phyloP scores from a whole-genome alignment of 92 coral and sea anemone genomes.

The Metridium senile region DNA sequence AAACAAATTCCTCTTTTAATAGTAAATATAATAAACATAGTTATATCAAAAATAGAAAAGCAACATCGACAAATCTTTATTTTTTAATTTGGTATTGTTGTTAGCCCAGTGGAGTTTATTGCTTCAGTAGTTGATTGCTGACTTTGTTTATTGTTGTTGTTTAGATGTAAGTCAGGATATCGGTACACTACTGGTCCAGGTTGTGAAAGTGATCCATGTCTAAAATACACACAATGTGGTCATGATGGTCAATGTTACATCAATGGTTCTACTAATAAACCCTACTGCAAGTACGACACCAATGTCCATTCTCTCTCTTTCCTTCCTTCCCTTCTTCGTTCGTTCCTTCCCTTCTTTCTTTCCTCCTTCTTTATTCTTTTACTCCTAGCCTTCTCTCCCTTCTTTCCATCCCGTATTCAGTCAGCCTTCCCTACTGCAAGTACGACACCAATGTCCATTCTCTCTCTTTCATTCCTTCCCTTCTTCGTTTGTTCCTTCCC shows the following conservation, averaged over 20 bases:
- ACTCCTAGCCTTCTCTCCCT: not conserved
- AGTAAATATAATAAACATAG: too few species aligned
- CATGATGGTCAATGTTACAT: constrained; percentile 38
- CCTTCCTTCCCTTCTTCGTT: not conserved
- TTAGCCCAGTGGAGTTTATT: not conserved
- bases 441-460: not conserved
- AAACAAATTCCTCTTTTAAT: too few species aligned
- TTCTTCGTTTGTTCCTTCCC: not conserved
- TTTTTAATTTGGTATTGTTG: not conserved
- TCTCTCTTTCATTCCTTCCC: not conserved
- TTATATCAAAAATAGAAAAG: too few species aligned
- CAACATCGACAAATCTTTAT: too few species aligned
- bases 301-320: not conserved
- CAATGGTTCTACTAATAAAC: constrained; percentile 44
- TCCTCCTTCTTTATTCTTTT: not conserved
- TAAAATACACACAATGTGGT: constrained; percentile 47
- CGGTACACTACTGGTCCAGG: constrained; percentile 55
- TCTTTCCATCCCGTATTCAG: not conserved
- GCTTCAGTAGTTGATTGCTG: not conserved
- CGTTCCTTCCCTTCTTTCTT: not conserved
- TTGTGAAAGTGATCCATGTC: constrained; percentile 48
- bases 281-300: constrained; percentile 56
- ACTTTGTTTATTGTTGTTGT: not conserved
- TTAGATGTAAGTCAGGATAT: constrained; percentile 69
- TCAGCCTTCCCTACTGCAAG: constrained; percentile 50